These are phyloP conservation scores for Tragelaphus imberbis DNA, from an alignment of 2,113 vertebrate species.

Conservation along the genomic window DNA sequence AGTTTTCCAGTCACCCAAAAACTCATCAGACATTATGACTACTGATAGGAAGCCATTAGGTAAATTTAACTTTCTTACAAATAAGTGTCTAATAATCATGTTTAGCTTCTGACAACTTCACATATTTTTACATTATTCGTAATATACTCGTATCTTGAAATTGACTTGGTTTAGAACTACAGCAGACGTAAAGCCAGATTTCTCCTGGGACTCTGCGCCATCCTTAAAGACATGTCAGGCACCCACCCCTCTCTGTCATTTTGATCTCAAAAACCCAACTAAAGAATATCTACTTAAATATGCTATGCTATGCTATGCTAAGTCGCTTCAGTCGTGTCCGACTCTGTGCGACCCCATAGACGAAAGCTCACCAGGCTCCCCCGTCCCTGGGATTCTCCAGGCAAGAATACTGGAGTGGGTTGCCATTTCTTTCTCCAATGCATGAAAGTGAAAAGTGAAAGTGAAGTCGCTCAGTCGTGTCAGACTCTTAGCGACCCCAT, in stretches of 20 bases:
- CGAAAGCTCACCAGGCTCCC: too few species aligned
- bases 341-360: too few species aligned
- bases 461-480: too few species aligned
- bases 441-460: too few species aligned
- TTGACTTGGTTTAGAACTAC: neutral
- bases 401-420: too few species aligned
- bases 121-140: neutral
- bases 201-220: neutral
- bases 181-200: accelerated
- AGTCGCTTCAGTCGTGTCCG: too few species aligned
- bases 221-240: accelerated
- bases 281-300: neutral
- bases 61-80: neutral
- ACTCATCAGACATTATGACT: neutral
- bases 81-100: neutral
- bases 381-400: too few species aligned
- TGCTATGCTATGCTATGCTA: too few species aligned
- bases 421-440: too few species aligned
- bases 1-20: neutral
- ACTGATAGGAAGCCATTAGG: neutral
- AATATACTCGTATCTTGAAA: neutral
- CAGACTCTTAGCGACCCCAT: too few species aligned
- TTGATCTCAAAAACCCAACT: neutral
- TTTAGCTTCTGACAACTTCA: neutral
- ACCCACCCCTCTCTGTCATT: neutral